phyloP scores from a whole-genome alignment of 2,113 vertebrate genomes.

The Lathamus discolor region DNA sequence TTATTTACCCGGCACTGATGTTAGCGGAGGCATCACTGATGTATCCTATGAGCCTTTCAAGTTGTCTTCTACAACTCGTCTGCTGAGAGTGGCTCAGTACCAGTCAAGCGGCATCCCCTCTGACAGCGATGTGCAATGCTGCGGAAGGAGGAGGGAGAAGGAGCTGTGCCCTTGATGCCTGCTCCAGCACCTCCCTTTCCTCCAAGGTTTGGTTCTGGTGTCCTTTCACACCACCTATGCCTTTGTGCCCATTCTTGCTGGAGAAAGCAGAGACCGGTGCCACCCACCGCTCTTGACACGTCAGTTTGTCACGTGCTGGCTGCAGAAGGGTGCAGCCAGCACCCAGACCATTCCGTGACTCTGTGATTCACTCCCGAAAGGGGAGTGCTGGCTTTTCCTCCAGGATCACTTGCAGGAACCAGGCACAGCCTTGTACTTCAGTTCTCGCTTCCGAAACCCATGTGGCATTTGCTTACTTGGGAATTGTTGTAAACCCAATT shows the following conservation, averaged over 20 bases:
- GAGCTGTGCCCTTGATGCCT: too few relatives aligned
- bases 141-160: neutral
- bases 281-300: too few relatives aligned
- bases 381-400: neutral
- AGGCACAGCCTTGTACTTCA: too few relatives aligned
- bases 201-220: rapidly evolving
- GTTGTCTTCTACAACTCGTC: neutral
- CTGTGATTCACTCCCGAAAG: neutral
- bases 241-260: neutral
- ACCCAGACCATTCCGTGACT: neutral
- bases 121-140: neutral
- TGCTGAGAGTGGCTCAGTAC: neutral
- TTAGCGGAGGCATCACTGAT: neutral
- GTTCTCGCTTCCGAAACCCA: too few relatives aligned
- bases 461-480: neutral
- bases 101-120: neutral
- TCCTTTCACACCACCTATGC: neutral
- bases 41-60: neutral
- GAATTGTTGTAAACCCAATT: neutral
- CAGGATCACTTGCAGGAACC: rapidly evolving
- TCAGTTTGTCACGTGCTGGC: neutral
- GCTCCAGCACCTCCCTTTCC: neutral
- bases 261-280: neutral
- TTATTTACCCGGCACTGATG: neutral
- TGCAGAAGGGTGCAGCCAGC: neutral